Evolutionary conservation across 2,888 invertebrate genomes (phyloP).

Genomic region (Lepidocyrtinus sp.): DNA sequence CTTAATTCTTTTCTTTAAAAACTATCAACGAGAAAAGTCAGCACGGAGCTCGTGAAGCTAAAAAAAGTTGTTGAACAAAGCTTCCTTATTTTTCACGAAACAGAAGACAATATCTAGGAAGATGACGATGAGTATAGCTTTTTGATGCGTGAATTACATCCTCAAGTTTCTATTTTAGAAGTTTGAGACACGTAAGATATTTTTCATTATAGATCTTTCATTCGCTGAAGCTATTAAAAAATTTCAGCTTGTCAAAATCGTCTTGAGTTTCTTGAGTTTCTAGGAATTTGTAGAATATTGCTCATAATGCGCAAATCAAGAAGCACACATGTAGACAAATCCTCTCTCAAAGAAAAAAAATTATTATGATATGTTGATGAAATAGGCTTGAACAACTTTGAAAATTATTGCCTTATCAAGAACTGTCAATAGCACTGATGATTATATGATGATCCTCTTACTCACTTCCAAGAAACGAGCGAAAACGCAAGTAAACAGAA

Average conservation of each 20-base stretch:
- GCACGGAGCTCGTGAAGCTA: neutral
- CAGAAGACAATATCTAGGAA: neutral
- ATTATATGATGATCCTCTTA: neutral
- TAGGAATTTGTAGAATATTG: slow-evolving; percentile 33
- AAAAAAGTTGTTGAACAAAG: neutral
- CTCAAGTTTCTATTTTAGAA: neutral
- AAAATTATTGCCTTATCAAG: slow-evolving; percentile 10
- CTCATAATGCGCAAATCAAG: slow-evolving; percentile 25
- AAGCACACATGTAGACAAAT: too few relatives aligned
- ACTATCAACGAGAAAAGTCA: neutral
- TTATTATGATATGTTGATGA: neutral
- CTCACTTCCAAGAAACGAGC: neutral
- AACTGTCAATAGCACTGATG: neutral
- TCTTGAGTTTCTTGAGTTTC: slow-evolving; percentile 34
- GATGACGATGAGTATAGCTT: neutral
- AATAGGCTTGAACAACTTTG: neutral
- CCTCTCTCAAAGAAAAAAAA: neutral
- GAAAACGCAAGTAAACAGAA: too few relatives aligned
- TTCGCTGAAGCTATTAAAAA: neutral
- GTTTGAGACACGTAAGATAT: neutral
- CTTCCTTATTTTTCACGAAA: neutral
- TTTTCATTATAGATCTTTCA: neutral
- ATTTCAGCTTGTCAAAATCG: slow-evolving; percentile 42
- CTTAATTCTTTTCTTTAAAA: neutral
- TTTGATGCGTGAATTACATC: neutral